Evolutionary conservation across 2,113 vertebrate genomes (phyloP).

Genomic region (Aphyosemion australe): DNA sequence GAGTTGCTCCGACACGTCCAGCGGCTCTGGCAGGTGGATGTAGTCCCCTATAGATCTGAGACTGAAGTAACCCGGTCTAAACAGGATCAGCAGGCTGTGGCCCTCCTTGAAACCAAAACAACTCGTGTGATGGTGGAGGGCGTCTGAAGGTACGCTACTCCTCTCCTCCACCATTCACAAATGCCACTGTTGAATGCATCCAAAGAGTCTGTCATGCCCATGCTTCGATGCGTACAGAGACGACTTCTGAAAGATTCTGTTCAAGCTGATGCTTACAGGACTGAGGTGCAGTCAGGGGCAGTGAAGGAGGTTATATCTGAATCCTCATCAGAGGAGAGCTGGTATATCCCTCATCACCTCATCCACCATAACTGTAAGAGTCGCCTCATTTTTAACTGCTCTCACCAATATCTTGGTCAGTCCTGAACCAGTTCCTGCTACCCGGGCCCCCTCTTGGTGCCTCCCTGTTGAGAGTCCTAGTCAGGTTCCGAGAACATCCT

Average conservation of each 20-base stretch:
- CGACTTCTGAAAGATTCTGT: neutral
- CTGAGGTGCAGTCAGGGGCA: slow-evolving; percentile 1
- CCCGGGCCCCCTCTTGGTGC: too few relatives aligned
- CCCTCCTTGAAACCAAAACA: neutral
- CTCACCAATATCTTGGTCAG: slow-evolving; percentile 3
- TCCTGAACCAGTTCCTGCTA: too few relatives aligned
- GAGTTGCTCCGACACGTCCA: neutral
- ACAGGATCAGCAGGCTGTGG: neutral
- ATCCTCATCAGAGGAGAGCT: neutral
- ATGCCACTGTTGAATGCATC: neutral
- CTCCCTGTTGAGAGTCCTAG: too few relatives aligned
- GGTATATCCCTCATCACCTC: slow-evolving; percentile 17
- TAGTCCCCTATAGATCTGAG: neutral
- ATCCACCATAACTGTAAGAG: slow-evolving; percentile 4
- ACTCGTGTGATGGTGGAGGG: neutral
- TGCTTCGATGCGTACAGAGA: neutral
- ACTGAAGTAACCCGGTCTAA: neutral
- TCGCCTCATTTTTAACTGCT: slow-evolving; percentile 13
- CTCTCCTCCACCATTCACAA: neutral
- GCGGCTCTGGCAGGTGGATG: slow-evolving; percentile 15
- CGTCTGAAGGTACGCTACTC: neutral
- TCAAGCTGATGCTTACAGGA: neutral
- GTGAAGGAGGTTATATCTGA: neutral
- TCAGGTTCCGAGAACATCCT: too few relatives aligned
- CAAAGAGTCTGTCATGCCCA: slow-evolving; percentile 17